Conservation (phyloP, 2,797 vertebrate genomes). For the Pteronotus mesoamericanus region DNA sequence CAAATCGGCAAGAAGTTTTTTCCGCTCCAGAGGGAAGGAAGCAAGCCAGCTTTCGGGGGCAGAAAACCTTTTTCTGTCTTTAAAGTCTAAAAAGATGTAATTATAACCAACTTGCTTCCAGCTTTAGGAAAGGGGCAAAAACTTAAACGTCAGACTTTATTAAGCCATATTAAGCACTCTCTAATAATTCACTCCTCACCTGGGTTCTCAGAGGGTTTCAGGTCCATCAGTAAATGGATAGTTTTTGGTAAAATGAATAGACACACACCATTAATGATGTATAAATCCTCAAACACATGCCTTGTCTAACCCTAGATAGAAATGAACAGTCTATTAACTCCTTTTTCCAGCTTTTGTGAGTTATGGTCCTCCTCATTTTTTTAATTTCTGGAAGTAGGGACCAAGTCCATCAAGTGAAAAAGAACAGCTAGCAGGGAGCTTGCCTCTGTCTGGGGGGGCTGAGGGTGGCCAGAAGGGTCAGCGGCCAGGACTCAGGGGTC, state of each 20-base stretch:
- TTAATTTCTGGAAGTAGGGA: not conserved
- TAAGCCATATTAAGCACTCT: not conserved
- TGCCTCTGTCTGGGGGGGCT: not conserved
- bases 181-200: not conserved
- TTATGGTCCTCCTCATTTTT: not conserved
- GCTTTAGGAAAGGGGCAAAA: conserved; percentile 17
- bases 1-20: not conserved
- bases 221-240: not conserved
- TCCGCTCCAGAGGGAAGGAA: not conserved
- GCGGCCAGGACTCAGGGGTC: not conserved
- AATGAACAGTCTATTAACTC: not conserved
- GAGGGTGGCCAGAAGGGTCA: not conserved
- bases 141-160: not conserved
- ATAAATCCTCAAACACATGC: not conserved
- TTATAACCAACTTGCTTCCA: not conserved
- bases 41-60: not conserved
- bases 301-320: not conserved
- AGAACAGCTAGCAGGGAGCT: not conserved
- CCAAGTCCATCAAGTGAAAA: not conserved
- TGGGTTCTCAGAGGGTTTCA: not conserved
- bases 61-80: not conserved
- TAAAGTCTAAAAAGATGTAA: not conserved
- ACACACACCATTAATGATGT: not conserved
- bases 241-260: not conserved
- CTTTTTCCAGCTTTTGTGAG: not conserved